Evolutionary conservation across 2,113 vertebrate species (phyloP).

Genomic region (Glareola pratincola): DNA sequence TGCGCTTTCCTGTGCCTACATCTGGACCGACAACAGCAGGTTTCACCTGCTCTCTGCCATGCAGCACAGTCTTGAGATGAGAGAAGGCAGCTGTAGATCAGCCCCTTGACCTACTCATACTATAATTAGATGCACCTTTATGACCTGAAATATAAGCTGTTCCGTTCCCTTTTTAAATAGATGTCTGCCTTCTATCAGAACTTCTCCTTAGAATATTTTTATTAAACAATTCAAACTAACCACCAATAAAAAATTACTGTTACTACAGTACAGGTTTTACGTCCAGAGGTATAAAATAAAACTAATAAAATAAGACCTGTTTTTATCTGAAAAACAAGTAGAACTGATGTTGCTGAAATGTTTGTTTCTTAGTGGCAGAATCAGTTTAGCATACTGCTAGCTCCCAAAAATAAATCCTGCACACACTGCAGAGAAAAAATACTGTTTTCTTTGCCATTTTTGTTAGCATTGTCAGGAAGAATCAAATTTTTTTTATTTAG

Average conservation of each 20-base stretch:
- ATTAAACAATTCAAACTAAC: background rate
- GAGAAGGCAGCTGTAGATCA: background rate
- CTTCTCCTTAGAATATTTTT: background rate
- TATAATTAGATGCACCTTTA: conserved; percentile 35
- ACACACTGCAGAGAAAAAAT: background rate
- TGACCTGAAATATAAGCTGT: background rate
- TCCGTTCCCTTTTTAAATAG: background rate
- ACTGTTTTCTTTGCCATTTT: background rate
- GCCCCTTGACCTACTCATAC: background rate
- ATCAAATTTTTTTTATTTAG: background rate
- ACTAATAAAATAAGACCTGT: background rate
- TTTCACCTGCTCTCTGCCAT: background rate
- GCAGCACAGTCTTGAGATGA: background rate
- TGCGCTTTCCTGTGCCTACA: background rate
- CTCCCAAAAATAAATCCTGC: background rate
- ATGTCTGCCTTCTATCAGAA: background rate
- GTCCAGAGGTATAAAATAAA: background rate
- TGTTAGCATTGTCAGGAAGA: background rate
- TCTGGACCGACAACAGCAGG: background rate
- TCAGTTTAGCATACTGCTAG: background rate
- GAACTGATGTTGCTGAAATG: background rate
- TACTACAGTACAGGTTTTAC: background rate
- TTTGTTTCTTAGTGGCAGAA: background rate
- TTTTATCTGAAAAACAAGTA: background rate
- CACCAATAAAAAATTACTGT: background rate